A percentile compares a stretch with the other conserved stretches of the same genome.
phyloP scores from a whole-genome alignment of 2,797 vertebrate genomes.

The Pseudomugil gertrudae region DNA sequence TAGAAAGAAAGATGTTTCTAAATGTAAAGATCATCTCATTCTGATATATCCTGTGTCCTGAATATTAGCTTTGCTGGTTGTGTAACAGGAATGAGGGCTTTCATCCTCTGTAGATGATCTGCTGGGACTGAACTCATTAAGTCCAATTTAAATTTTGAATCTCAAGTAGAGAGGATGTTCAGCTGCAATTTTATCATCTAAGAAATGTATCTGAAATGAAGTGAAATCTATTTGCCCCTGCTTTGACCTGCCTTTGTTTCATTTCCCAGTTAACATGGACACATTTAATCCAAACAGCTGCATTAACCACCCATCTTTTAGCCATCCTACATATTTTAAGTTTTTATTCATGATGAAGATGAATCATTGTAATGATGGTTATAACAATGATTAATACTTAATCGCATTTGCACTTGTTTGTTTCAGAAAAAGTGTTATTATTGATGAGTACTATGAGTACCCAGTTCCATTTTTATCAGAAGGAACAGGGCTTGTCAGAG shows the following conservation, averaged over 20 bases:
- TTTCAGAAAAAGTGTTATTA: neutral
- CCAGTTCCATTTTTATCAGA: neutral
- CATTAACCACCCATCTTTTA: neutral
- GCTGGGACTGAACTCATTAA: neutral
- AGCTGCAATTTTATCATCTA: slow-evolving; percentile 24
- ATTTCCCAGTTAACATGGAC: slow-evolving; percentile 1
- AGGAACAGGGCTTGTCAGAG: slow-evolving; percentile 16
- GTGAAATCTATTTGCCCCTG: slow-evolving; percentile 47
- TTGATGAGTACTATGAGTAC: neutral
- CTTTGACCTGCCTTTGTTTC: slow-evolving; percentile 28
- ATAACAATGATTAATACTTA: neutral
- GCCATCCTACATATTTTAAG: neutral
- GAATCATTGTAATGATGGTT: neutral
- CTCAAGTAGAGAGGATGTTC: slow-evolving; percentile 19
- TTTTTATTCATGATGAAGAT: neutral
- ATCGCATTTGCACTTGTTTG: neutral
- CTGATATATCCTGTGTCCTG: neutral
- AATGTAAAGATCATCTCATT: neutral
- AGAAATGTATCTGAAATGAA: slow-evolving; percentile 50
- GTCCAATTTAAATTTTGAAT: slow-evolving; percentile 21
- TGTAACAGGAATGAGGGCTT: neutral
- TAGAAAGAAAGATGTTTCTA: too few species aligned
- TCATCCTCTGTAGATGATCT: neutral
- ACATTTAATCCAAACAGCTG: neutral
- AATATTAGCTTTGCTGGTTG: neutral